A percentile compares a stretch with the other conserved stretches of the same genome.
These are phyloP conservation scores for Malaclemys terrapin DNA, from an alignment of 2,113 vertebrate species.

Conservation along the genomic window DNA sequence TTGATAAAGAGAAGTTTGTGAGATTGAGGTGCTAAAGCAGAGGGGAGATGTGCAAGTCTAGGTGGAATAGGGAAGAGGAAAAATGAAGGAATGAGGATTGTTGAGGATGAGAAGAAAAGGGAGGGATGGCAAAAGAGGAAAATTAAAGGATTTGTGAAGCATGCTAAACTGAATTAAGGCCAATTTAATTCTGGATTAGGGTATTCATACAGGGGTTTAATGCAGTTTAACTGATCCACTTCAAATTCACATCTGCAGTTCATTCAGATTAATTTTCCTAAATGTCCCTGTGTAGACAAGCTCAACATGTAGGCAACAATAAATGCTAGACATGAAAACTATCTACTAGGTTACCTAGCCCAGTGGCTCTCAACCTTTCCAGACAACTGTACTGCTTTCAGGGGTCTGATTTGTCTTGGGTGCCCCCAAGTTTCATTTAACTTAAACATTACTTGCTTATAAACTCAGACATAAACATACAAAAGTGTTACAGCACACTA, in stretches of 20 bases:
- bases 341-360: neutral
- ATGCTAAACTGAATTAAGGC: neutral
- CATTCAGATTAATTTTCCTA: neutral
- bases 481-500: too few relatives aligned
- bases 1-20: neutral
- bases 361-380: too few relatives aligned
- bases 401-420: too few relatives aligned
- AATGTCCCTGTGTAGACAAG: neutral
- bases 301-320: neutral
- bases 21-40: neutral
- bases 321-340: neutral
- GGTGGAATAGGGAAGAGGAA: neutral
- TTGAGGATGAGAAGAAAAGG: neutral
- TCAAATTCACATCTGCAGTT: neutral
- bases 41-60: neutral
- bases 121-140: neutral
- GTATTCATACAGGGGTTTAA: neutral
- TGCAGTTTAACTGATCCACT: neutral
- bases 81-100: neutral
- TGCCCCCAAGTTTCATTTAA: too few relatives aligned
- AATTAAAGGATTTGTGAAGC: neutral
- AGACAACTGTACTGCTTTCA: too few relatives aligned
- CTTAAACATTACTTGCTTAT: too few relatives aligned
- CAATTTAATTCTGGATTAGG: neutral
- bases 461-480: too few relatives aligned